phyloP scores from a whole-genome alignment of 2,888 invertebrate genomes.

The Limnephilus lunatus region DNA sequence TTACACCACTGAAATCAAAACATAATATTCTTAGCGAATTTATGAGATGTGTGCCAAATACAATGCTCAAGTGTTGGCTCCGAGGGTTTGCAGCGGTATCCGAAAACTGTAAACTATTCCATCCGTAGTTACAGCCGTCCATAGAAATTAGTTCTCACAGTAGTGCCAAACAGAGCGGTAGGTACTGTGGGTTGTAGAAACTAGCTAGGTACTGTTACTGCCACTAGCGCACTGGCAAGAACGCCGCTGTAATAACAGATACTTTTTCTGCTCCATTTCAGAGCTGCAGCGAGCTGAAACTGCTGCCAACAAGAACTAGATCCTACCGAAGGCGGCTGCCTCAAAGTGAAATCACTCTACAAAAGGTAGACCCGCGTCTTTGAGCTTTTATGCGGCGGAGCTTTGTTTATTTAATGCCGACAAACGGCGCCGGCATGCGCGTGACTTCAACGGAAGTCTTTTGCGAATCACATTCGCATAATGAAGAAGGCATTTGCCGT shows the following conservation, averaged over 20 bases:
- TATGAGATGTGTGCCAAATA: not conserved
- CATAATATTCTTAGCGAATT: not conserved
- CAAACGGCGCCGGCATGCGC: slow-evolving; percentile 52
- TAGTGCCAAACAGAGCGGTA: slow-evolving; percentile 21
- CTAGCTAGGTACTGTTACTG: not conserved
- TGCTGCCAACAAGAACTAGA: slow-evolving; percentile 25
- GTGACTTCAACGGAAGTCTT: slow-evolving; percentile 53
- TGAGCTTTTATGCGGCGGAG: slow-evolving; percentile 59
- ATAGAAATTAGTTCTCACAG: slow-evolving; percentile 32
- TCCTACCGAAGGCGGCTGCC: slow-evolving; percentile 24
- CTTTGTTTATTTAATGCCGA: slow-evolving; percentile 64
- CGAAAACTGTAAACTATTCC: not conserved
- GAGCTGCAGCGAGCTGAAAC: slow-evolving; percentile 21
- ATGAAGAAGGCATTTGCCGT: slow-evolving; percentile 57
- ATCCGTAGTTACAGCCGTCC: not conserved
- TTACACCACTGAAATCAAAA: not conserved
- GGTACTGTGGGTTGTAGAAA: not conserved
- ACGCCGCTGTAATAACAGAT: not conserved
- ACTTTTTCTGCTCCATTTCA: slow-evolving; percentile 37
- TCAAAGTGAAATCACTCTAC: slow-evolving; percentile 51
- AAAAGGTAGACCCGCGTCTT: slow-evolving; percentile 60
- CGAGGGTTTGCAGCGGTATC: not conserved
- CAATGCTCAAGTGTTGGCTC: not conserved
- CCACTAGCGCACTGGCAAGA: not conserved
- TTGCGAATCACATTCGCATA: slow-evolving; percentile 58